phyloP scores from a whole-genome alignment of 2,888 invertebrate genomes.

The Sminthurinus aureus region DNA sequence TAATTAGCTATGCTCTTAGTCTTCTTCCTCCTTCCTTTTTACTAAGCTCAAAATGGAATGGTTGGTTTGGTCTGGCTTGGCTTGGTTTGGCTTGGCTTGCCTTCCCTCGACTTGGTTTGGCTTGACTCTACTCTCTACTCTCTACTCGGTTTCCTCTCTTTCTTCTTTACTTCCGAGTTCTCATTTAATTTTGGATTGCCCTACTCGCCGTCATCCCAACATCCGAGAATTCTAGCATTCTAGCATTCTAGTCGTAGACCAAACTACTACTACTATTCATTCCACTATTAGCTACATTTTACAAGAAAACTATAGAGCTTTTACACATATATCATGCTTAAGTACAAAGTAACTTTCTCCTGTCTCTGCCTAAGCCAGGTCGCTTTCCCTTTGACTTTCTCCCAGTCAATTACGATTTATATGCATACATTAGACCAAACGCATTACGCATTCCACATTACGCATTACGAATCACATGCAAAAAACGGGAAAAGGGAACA shows the following conservation, averaged over 20 bases:
- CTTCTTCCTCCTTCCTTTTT: neutral
- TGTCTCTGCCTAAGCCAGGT: neutral
- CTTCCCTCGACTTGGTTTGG: no score
- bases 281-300: neutral
- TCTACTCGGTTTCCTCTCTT: no score
- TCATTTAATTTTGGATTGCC: neutral
- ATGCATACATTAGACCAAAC: neutral
- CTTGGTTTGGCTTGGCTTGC: no score
- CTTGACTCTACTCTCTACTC: no score
- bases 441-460: neutral
- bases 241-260: neutral
- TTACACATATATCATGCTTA: neutral
- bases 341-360: no score
- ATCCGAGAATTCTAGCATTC: neutral
- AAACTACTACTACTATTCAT: neutral
- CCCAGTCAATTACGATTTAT: no score
- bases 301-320: neutral
- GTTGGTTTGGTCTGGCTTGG: no score
- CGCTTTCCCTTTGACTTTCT: neutral
- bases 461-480: neutral
- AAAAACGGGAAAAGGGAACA: neutral
- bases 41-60: no score
- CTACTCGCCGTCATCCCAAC: neutral
- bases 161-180: neutral
- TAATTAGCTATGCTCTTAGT: constrained; percentile 37